These are phyloP conservation scores for Diplolepis rosae DNA, from an alignment of 2,888 invertebrate genomes.

Conservation along the genomic window DNA sequence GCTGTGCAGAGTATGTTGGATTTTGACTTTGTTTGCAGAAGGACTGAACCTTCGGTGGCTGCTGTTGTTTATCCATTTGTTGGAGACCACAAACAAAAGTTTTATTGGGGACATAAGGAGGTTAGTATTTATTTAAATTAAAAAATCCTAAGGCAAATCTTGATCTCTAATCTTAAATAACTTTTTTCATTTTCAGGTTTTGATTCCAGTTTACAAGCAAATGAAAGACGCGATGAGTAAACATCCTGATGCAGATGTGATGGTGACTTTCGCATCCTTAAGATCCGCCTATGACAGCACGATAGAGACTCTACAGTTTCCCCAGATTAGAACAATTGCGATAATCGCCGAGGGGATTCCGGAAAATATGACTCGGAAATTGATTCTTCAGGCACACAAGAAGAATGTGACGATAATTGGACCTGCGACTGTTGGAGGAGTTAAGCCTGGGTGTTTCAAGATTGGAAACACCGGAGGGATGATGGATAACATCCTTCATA, in stretches of 20 bases:
- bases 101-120: constrained; percentile 99
- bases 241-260: constrained; percentile 94
- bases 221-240: constrained; percentile 97
- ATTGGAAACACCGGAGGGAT: constrained; percentile 99
- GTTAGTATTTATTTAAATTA: constrained; percentile 67
- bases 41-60: constrained; percentile 92
- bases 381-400: constrained; percentile 88
- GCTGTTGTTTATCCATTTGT: constrained; percentile 99
- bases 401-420: constrained; percentile 93
- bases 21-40: constrained; percentile 94
- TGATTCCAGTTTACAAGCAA: constrained; percentile 90
- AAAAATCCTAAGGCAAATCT: background rate
- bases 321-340: constrained; percentile 96
- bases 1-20: constrained; percentile 98
- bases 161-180: too few species aligned
- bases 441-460: constrained; percentile 99
- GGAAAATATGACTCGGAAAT: constrained; percentile 96
- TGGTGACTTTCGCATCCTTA: constrained; percentile 98
- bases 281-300: constrained; percentile 98
- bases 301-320: constrained; percentile 93
- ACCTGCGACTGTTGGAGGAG: constrained; percentile 97
- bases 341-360: constrained; percentile 99
- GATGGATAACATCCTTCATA: constrained; percentile 99
- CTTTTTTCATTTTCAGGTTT: too few species aligned
- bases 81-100: constrained; percentile 99